Conservation (phyloP, 2,113 vertebrate species). For the Nothobranchius furzeri region DNA sequence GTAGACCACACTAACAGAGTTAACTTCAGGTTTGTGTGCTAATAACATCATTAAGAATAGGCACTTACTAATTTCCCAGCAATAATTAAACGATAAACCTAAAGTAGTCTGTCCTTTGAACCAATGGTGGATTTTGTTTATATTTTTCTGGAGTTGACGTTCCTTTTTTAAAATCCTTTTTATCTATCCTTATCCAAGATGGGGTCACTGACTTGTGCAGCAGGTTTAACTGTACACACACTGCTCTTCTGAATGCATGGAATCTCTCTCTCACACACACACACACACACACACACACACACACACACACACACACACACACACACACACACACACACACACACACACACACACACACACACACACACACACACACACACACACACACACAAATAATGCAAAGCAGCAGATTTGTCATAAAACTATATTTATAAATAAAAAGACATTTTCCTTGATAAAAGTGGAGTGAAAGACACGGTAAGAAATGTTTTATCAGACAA, state of each 20-base stretch:
- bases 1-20: no score
- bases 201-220: conserved; percentile 27
- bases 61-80: no score
- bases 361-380: conserved; percentile 12
- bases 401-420: conserved; percentile 78
- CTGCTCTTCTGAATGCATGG: conserved; percentile 7
- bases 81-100: neutral
- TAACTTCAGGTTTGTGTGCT: neutral
- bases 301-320: conserved; percentile 12
- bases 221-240: conserved; percentile 21
- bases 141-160: conserved; percentile 1
- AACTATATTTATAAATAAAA: conserved; percentile 98
- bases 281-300: conserved; percentile 12
- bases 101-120: neutral
- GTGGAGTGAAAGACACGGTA: conserved; percentile 75
- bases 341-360: conserved; percentile 12
- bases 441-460: conserved; percentile 75
- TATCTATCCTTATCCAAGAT: neutral
- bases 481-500: conserved; percentile 47
- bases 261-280: neutral
- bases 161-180: neutral
- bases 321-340: conserved; percentile 12
- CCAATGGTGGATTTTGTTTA: conserved; percentile 15
- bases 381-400: conserved; percentile 31
- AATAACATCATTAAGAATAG: neutral